Evolutionary conservation across 2,113 vertebrate genomes (phyloP).

Genomic region (Paramormyrops kingsleyae): DNA sequence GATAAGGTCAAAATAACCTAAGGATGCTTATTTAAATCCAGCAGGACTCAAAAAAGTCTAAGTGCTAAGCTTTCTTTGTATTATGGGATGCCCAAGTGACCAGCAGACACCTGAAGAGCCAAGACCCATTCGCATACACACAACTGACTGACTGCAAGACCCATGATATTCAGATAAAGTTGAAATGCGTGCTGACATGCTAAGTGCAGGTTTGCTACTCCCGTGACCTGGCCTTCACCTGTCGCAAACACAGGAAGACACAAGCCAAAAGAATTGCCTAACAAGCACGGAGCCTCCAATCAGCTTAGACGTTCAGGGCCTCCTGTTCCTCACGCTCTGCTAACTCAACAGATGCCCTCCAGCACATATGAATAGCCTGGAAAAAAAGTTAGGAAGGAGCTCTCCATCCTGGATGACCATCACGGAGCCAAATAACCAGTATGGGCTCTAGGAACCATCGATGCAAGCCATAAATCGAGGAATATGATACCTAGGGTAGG

Average conservation of each 20-base stretch:
- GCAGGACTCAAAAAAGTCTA: not conserved
- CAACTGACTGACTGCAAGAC: conserved; percentile 6
- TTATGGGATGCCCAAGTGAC: not conserved
- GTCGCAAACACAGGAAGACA: not conserved
- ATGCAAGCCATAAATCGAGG: conserved; percentile 24
- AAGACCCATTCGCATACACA: not conserved
- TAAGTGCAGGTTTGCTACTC: not conserved
- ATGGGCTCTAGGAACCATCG: conserved; percentile 17
- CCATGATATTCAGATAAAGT: not conserved
- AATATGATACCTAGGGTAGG: not conserved
- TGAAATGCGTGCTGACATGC: not conserved
- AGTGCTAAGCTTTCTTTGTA: not conserved
- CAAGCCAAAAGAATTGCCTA: conserved; percentile 38
- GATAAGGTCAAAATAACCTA: not conserved
- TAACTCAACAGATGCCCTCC: conserved; percentile 50
- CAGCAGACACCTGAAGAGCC: not conserved
- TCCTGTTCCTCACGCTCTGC: conserved; percentile 53
- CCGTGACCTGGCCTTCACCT: not conserved
- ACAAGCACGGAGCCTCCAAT: conserved; percentile 57
- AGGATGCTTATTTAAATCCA: not conserved
- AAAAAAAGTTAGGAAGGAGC: conserved; percentile 44
- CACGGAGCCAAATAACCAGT: conserved; percentile 39
- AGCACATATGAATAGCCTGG: conserved; percentile 56
- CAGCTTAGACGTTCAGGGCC: conserved; percentile 60
- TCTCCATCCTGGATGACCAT: conserved; percentile 43